phyloP scores from a whole-genome alignment of 2,888 invertebrate species.

The Trichogramma evanescens region DNA sequence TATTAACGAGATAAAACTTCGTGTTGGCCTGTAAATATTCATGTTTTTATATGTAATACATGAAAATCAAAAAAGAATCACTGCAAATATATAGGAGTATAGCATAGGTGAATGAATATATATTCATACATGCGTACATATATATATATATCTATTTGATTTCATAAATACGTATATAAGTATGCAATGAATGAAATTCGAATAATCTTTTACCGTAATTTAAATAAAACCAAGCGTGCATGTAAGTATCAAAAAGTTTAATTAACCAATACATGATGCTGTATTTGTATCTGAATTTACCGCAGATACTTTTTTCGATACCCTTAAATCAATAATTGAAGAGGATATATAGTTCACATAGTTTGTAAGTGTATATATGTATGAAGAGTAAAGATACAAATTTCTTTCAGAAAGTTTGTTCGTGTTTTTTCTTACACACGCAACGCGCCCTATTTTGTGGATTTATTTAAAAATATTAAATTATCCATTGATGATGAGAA shows the following conservation, averaged over 20 bases:
- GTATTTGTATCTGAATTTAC: conserved; percentile 18
- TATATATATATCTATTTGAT: conserved; percentile 33
- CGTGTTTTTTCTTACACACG: neutral
- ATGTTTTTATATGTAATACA: conserved; percentile 39
- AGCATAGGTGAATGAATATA: neutral
- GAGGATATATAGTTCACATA: conserved; percentile 16
- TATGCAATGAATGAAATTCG: conserved; percentile 41
- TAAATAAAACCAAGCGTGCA: conserved; percentile 24
- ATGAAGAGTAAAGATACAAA: conserved; percentile 20
- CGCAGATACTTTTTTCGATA: conserved; percentile 18
- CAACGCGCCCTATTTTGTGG: neutral
- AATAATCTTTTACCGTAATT: conserved; percentile 43
- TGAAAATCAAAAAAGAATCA: conserved; percentile 18
- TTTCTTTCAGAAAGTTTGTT: conserved; percentile 12
- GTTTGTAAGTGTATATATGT: conserved; percentile 24
- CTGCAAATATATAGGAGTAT: neutral
- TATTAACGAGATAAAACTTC: conserved; percentile 3
- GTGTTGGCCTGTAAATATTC: conserved; percentile 39
- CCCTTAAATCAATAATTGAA: conserved; percentile 4
- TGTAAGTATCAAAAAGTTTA: conserved; percentile 40
- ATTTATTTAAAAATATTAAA: too few relatives aligned
- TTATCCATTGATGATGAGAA: too few relatives aligned
- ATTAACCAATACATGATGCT: conserved; percentile 35
- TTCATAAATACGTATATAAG: conserved; percentile 39
- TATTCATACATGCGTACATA: neutral